Base-by-base conservation (phyloP, 2,888 invertebrate species). In the Patella ulyssiponensis region DNA sequence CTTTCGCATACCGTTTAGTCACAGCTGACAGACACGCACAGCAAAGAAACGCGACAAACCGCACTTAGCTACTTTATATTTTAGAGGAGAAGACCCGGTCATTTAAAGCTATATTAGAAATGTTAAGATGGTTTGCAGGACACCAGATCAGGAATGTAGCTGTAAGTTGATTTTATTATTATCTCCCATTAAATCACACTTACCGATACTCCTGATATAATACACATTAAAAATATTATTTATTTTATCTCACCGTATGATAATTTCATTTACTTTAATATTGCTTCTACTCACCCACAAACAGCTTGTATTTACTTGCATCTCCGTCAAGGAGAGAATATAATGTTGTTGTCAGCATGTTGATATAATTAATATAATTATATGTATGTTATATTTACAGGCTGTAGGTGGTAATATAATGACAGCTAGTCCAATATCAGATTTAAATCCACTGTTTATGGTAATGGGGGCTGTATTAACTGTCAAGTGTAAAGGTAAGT, bases 91-190 rank as follows among this genome's bases (percentile, higher is more conserved):
- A 33, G 52, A 72, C 72, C n/a, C 76, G 73, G 33, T 51, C 69
- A 3, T 64, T 56, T 53, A 44, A 33, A 4, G 76, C 58, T 27
- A 53, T 72, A 12, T 20, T 94, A 9, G 94, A 96, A 73, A 98
- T 98, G 96, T 92, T 98, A 51, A 95, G 96, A 89, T 97, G 96
- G 95, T 98, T 98, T 93, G 98, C 97, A 73, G 98, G 98, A 9
- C 96, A 95, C 88, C 98, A 98, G 93, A 96, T 98, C 74, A 93
- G 98, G 81, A 98, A 98, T 92, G 97, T 97, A 17, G 98, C 97
- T 73, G 94, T 91, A 79, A 87, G 89, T 84, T 12, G 12, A 7
- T 44, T 1, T 44, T 44, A 20, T 33, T 20, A 17, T 52, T 2
- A 53, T n/a, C 52, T 71, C 27, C 71, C 9, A 23, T 71, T 27